Conservation (phyloP, 2,797 vertebrate species). For the Poliocrania exsul region DNA sequence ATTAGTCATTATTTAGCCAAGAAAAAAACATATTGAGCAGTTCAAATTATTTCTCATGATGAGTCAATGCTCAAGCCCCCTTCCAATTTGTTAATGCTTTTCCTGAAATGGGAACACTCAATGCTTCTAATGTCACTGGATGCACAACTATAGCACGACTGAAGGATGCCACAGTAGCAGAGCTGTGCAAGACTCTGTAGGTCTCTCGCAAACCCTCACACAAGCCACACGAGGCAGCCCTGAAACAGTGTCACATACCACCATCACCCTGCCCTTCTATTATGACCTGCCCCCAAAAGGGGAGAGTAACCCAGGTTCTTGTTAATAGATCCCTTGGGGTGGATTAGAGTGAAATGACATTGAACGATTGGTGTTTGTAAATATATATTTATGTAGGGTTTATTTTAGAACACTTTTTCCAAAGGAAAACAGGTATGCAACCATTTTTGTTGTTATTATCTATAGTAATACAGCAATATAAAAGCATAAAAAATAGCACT, state of each 20-base stretch:
- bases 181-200: neutral
- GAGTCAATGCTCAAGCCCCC: neutral
- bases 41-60: neutral
- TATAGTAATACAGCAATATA: neutral
- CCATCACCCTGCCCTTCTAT: neutral
- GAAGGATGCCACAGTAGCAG: neutral
- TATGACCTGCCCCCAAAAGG: neutral
- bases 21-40: neutral
- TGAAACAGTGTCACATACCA: neutral
- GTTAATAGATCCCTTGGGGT: neutral
- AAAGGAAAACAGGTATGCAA: neutral
- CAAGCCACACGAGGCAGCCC: neutral
- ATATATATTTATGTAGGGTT: neutral
- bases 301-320: neutral
- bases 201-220: neutral
- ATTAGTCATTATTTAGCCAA: neutral
- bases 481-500: neutral
- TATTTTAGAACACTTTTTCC: neutral
- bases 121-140: neutral
- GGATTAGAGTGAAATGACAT: neutral
- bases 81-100: neutral
- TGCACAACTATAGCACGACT: neutral
- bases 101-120: neutral
- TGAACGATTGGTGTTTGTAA: neutral
- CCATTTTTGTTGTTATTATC: neutral